Evolutionary conservation across 2,797 vertebrate species (phyloP).

Genomic region (Mionectes olivaceus): DNA sequence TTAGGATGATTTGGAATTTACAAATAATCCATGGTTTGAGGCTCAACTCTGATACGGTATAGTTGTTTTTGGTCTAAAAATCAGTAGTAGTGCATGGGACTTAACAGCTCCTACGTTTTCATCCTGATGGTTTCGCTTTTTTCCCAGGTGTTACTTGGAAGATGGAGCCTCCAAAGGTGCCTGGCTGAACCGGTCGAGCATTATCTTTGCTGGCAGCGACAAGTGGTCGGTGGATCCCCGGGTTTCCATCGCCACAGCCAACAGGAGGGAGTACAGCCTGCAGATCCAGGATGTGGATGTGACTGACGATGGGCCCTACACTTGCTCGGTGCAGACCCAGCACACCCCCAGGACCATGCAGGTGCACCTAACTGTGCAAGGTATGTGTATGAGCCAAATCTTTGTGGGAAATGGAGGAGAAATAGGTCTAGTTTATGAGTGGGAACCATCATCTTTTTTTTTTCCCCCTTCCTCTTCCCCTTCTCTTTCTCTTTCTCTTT

Average conservation of each 20-base stretch:
- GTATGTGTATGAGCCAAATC: slow-evolving; percentile 71
- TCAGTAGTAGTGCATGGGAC: background rate
- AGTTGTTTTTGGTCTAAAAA: background rate
- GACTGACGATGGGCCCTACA: slow-evolving; percentile 94
- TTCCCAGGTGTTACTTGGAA: slow-evolving; percentile 92
- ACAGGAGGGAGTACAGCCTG: slow-evolving; percentile 96
- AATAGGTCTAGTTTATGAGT: background rate
- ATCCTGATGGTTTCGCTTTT: background rate
- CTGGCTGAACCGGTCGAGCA: slow-evolving; percentile 98
- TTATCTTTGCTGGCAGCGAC: slow-evolving; percentile 96
- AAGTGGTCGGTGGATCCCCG: slow-evolving; percentile 98
- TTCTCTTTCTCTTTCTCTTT: no score
- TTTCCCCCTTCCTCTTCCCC: no score
- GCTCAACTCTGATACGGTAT: background rate
- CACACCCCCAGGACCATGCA: slow-evolving; percentile 91
- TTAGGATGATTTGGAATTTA: fast-evolving
- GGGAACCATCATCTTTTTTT: background rate
- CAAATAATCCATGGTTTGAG: background rate
- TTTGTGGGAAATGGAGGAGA: background rate
- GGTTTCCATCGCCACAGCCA: slow-evolving; percentile 93
- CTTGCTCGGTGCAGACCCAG: slow-evolving; percentile 96
- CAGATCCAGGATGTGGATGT: slow-evolving; percentile 98
- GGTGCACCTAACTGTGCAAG: slow-evolving; percentile 95
- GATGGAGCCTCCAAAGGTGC: slow-evolving; percentile 97
- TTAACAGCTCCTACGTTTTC: background rate